Evolutionary conservation across 2,888 invertebrate species (phyloP).

Genomic region (Sarcophaga caerulescens): DNA sequence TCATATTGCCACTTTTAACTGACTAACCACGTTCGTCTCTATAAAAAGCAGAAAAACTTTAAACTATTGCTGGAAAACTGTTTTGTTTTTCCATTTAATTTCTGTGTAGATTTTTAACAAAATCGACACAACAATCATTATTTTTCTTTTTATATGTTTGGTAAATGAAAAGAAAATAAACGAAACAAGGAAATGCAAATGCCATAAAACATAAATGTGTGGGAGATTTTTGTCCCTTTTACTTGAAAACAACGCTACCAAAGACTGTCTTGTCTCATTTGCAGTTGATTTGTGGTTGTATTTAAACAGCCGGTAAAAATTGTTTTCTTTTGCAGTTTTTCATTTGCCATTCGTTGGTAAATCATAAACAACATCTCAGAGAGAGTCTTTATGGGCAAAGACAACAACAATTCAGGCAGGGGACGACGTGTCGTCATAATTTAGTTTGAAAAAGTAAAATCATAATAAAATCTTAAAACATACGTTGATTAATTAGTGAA

Average conservation of each 20-base stretch:
- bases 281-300: conserved; percentile 23
- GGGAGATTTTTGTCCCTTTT: conserved; percentile 48
- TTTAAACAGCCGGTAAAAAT: conserved; percentile 33
- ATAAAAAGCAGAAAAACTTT: neutral
- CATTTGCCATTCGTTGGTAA: conserved; percentile 34
- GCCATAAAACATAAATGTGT: conserved; percentile 63
- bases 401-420: conserved; percentile 17
- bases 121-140: conserved; percentile 60
- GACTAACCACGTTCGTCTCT: conserved; percentile 16
- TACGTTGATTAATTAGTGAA: conserved; percentile 70
- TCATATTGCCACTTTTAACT: too few species aligned
- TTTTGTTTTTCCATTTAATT: conserved; percentile 16
- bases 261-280: conserved; percentile 26
- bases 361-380: conserved; percentile 49
- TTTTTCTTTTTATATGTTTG: conserved; percentile 6
- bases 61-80: neutral
- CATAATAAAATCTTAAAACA: conserved; percentile 20
- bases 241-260: neutral
- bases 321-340: conserved; percentile 12
- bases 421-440: neutral
- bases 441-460: neutral
- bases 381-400: neutral
- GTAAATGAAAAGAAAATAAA: neutral
- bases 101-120: neutral
- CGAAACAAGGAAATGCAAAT: conserved; percentile 16